Evolutionary conservation across 2,797 vertebrate genomes (phyloP), one percentile per base, ranked within the genome.

Genomic region (Sebastes reedi): DNA sequence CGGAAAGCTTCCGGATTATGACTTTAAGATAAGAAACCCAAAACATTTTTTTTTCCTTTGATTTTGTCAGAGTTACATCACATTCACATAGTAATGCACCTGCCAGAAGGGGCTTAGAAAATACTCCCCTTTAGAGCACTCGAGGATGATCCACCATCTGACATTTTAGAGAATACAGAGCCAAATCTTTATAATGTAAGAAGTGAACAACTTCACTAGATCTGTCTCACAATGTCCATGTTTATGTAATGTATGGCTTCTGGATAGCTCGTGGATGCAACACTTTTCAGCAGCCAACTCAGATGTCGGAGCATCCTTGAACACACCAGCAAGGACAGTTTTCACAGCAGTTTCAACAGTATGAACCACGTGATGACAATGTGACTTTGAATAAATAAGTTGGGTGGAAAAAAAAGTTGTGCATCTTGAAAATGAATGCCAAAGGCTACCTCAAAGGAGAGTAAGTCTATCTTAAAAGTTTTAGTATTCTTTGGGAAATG

Each of bases 281-380:
- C 72, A 12, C n/a, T 55, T 72, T 71, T 36, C 5, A 67, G 59
- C 29, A 29, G 24, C 22, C 12, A 50, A 25, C 61, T 78, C 68
- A 61, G 22, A 62, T 27, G 16, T 58, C 29, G 7, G 71, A 56
- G 32, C n/a, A 72, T 50, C 80, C 62, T 83, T 77, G 68, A 82
- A 83, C 68, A 76, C 36, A 65, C 29, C 30, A 69, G 34, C 73
- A 80, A 80, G 50, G 70, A 54, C 64, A 39, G 32, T 30, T 67
- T 27, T 55, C 64, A 75, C 29, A 70, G 58, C 9, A 14, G 42
- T 6, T 25, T 72, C 36, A 18, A 9, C 36, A 54, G 54, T n/a
- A 29, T 24, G 16, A 32, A 32, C 34, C 58, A n/a, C 59, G 55
- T 27, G 39, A 78, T 7, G 62, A 60, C 25, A 75, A 62, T 52